Conservation (phyloP, 2,888 invertebrate genomes). For the Sipha maydis region DNA sequence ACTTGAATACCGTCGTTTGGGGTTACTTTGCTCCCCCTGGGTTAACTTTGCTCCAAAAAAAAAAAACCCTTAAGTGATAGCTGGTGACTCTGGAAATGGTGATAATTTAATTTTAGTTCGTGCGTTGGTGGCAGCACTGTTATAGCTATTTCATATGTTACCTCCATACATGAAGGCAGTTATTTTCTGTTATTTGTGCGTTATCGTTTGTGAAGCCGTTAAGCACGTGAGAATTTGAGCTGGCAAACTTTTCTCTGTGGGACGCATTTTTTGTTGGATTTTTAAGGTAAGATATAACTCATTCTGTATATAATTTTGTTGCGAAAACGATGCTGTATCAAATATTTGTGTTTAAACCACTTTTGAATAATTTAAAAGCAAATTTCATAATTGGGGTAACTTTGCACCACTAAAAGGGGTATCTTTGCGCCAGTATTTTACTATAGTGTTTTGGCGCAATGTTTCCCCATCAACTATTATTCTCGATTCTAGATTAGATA, state of each 20-base stretch:
- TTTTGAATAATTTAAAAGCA: conserved; percentile 31
- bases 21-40: neutral
- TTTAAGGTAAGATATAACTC: no score
- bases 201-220: conserved; percentile 14
- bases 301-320: no score
- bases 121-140: neutral
- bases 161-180: neutral
- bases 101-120: conserved; percentile 28
- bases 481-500: conserved; percentile 10
- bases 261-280: neutral
- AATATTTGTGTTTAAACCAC: neutral
- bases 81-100: neutral
- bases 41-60: conserved; percentile 15
- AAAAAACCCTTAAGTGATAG: neutral
- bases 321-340: conserved; percentile 25
- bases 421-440: conserved; percentile 32
- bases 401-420: conserved; percentile 9
- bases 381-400: conserved; percentile 15
- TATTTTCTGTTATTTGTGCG: conserved; percentile 8
- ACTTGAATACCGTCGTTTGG: neutral
- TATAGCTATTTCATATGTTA: neutral
- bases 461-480: no score
- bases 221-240: neutral
- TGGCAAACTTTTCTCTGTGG: neutral
- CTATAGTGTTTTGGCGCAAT: conserved; percentile 10